Conservation (phyloP, 2,888 invertebrate genomes). For the Hypena proboscidalis region DNA sequence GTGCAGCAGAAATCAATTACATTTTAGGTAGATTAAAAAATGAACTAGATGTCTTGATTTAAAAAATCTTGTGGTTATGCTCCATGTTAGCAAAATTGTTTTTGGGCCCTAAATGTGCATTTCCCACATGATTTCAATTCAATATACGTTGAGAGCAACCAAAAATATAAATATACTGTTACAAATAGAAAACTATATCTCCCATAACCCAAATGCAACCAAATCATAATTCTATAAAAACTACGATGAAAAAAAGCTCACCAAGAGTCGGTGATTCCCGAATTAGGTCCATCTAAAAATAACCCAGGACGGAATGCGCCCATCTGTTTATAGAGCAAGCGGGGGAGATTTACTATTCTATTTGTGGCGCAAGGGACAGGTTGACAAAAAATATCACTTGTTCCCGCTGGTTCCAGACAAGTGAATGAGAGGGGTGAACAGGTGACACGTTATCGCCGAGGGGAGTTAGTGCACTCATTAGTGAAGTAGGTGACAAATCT, state of each 20-base stretch:
- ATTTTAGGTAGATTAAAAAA: too few species aligned
- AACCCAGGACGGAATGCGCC: constrained; percentile 69
- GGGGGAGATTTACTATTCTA: constrained; percentile 69
- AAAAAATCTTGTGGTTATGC: too few species aligned
- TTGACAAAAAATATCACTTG: constrained; percentile 55
- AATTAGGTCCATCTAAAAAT: constrained; percentile 76
- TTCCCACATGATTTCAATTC: too few species aligned
- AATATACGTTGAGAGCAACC: constrained; percentile 14
- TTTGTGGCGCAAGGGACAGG: constrained; percentile 60
- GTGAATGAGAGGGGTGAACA: constrained; percentile 42
- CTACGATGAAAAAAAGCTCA: constrained; percentile 38
- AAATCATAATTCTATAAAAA: constrained; percentile 38
- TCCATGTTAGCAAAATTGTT: too few species aligned
- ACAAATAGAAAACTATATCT: constrained; percentile 12
- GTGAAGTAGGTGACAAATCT: constrained; percentile 9
- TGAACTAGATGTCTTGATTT: too few species aligned
- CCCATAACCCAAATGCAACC: constrained; percentile 19
- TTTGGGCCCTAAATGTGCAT: too few species aligned
- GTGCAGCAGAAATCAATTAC: too few species aligned
- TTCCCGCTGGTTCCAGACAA: constrained; percentile 34
- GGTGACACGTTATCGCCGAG: constrained; percentile 29
- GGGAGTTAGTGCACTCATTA: constrained; percentile 12
- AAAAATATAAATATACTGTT: too few species aligned
- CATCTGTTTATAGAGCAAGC: constrained; percentile 78
- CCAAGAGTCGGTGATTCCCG: constrained; percentile 62